Evolutionary conservation across 2,797 vertebrate genomes (phyloP), one percentile per base, ranked within the genome.

Genomic region (Ctenosaura bakeri): DNA sequence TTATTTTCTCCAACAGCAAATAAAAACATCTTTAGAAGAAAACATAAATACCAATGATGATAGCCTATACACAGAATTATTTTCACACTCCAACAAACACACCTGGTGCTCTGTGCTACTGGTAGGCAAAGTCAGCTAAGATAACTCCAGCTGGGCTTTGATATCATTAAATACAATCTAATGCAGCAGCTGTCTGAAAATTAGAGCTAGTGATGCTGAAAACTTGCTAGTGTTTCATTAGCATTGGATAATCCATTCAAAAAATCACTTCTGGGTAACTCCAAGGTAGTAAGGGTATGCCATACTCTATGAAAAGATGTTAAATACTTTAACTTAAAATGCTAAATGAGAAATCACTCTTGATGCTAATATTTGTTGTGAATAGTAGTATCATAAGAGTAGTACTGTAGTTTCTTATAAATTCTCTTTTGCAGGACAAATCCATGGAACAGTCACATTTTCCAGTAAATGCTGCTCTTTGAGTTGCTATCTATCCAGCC

Each of bases 171-270:
- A 92, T 88, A 92, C 91, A 95, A 93, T 89, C 88, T 93, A 96
- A 95, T 89, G 87, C 88, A 94, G 93, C 95, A 96, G 95, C 95
- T 96, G 94, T 84, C 89, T 90, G 89, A 93, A 95, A 96, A 96
- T 94, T 87, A 91, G 73, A 95, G 94, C 89, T 84, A 90, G 89
- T 10, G 52, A 90, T 85, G 92, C 91, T 95, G 94, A 95, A 96
- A 94, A 89, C 77, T 84, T 91, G 59, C 84, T 92, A 93, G 71
- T 87, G 90, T 91, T 95, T 92, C 91, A 94, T 64, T 85, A 92
- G 89, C 90, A 88, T 94, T 92, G 90, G 64, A 93, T 85, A 92
- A 69, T 84, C 3, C 85, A 93, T 90, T 89, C 5, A 93, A 91
- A 52, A 85, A 0, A 83, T 35, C 1, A 74, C 78, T 92, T 92